These are phyloP conservation scores for Hoplias malabaricus DNA, from an alignment of 2,113 vertebrate species.

Conservation along the genomic window DNA sequence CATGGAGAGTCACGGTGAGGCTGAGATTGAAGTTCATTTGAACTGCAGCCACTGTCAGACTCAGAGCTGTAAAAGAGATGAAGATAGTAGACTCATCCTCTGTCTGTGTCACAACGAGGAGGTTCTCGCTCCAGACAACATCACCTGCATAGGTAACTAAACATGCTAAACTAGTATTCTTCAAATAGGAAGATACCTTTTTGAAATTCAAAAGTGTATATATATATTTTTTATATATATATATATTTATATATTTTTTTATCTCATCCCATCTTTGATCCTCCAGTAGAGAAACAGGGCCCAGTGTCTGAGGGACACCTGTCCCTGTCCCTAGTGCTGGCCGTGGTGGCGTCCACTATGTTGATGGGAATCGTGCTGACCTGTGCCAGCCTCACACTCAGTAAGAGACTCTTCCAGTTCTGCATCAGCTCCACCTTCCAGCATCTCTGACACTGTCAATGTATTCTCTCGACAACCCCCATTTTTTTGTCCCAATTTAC, in stretches of 20 bases:
- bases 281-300: constrained; percentile 62
- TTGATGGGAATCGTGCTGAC: constrained; percentile 78
- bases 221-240: neutral
- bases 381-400: constrained; percentile 81
- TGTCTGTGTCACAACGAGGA: constrained; percentile 82
- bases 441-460: constrained; percentile 67
- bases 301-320: constrained; percentile 65
- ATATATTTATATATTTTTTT: neutral
- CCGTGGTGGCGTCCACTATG: constrained; percentile 78
- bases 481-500: constrained; percentile 15
- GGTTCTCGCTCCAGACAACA: constrained; percentile 79
- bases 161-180: neutral
- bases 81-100: constrained; percentile 72
- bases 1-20: constrained; percentile 87
- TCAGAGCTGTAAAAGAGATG: constrained; percentile 81
- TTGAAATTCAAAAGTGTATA: too few relatives aligned
- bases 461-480: too few relatives aligned
- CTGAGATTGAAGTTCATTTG: constrained; percentile 81
- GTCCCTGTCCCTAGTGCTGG: constrained; percentile 80
- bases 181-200: neutral
- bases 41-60: constrained; percentile 89
- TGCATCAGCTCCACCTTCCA: constrained; percentile 74
- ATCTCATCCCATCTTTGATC: neutral
- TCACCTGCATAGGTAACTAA: constrained; percentile 79
- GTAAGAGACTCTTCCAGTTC: constrained; percentile 80